Evolutionary conservation across 2,797 vertebrate species (phyloP), one percentile per base, ranked within the genome.

Genomic region (Enteromius thamalakanensis): DNA sequence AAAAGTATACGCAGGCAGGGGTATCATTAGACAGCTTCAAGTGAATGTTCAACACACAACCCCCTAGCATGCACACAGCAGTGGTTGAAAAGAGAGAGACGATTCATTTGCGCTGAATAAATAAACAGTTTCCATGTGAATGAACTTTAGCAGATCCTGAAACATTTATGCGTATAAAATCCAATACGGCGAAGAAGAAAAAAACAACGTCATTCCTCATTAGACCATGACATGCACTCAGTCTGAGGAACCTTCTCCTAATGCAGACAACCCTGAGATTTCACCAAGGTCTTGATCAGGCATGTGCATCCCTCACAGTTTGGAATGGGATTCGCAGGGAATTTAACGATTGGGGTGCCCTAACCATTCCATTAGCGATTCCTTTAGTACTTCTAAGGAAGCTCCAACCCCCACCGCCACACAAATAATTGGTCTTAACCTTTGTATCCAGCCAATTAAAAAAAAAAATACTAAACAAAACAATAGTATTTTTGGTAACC

Each of bases 21-120:
- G 34, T 79, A 49, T 49, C 55, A 72, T 82, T 65, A 67, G 64
- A 76, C 37, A 45, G 53, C 42, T 80, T 53, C 76, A 80, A 82
- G 76, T 83, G 76, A 76, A 79, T 19, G 76, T 80, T 86, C 45
- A 37, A 75, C 70, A 79, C 76, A 58, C 53, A 82, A 42, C 68
- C 69, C 76, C 83, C 78, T 68, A n/a, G 68, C 47, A 34, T 4
- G 7, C 4, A 7, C 71, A 51, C 79, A 70, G 45, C 55, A 65
- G 71, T 80, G 77, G 32, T 47, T 37, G 71, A 60, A 42, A 80
- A 70, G 71, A 76, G 45, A 83, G 74, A 71, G 60, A 51, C 69
- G 67, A 71, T 76, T 88, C 37, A 85, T 88, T 88, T 83, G 47
- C 78, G 26, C 81, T 86, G 81, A 83, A 88, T 88, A 85, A 86